Evolutionary conservation across 2,888 invertebrate species (phyloP).

Genomic region (Drosophila mettleri): DNA sequence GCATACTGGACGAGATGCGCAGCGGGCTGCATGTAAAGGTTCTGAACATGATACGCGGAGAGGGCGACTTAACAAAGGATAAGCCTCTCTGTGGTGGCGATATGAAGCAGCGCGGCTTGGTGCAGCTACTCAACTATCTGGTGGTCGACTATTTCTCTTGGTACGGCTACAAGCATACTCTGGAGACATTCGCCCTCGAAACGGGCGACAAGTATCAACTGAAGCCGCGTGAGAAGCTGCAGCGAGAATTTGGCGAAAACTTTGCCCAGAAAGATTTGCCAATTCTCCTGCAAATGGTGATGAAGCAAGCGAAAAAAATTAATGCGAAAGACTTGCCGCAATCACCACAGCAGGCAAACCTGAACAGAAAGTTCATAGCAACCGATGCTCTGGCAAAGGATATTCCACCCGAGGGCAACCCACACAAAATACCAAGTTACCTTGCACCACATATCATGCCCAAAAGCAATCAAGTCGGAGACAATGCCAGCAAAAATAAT

Average conservation of each 20-base stretch:
- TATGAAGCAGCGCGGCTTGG: conserved; percentile 19
- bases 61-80: conserved; percentile 19
- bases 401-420: conserved; percentile 13
- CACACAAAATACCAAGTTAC: neutral
- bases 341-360: neutral
- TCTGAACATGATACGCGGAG: conserved; percentile 72
- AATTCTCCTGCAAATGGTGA: conserved; percentile 73
- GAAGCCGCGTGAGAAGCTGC: conserved; percentile 62
- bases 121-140: conserved; percentile 76
- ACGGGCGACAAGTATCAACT: conserved; percentile 62
- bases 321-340: neutral
- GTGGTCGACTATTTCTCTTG: conserved; percentile 83
- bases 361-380: neutral
- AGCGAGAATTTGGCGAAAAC: conserved; percentile 57
- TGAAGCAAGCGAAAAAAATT: conserved; percentile 9
- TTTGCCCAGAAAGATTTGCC: conserved; percentile 72
- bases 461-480: neutral
- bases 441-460: rapidly evolving
- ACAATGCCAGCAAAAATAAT: neutral
- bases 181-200: conserved; percentile 82
- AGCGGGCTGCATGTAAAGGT: conserved; percentile 78
- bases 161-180: conserved; percentile 82
- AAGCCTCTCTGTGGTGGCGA: conserved; percentile 41
- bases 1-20: conserved; percentile 71
- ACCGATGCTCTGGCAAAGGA: neutral